These are phyloP conservation scores for Holcopasites calliopsidis DNA, from an alignment of 1,140 invertebrate species.

Conservation along the genomic window DNA sequence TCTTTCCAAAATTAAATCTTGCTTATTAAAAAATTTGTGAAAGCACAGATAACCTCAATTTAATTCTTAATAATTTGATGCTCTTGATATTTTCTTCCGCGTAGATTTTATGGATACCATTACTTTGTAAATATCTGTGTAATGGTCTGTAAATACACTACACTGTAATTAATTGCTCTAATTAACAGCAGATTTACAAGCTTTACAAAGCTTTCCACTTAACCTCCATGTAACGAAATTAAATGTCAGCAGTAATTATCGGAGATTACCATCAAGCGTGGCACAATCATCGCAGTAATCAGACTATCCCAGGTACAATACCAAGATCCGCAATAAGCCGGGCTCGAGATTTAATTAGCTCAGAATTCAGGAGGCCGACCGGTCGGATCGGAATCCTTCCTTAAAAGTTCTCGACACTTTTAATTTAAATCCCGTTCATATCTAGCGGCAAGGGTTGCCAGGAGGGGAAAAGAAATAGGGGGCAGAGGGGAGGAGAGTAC, in stretches of 20 bases:
- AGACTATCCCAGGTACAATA: conserved; percentile 26
- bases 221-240: not conserved
- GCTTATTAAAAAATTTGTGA: no score
- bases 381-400: conserved; percentile 57
- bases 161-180: no score
- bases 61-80: no score
- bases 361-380: conserved; percentile 54
- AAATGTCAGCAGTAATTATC: conserved; percentile 3
- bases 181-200: no score
- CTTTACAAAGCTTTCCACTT: no score
- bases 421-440: conserved; percentile 76
- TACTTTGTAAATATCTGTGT: no score
- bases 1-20: no score
- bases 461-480: not conserved
- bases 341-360: conserved; percentile 71
- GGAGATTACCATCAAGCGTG: not conserved
- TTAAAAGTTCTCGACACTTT: conserved; percentile 74
- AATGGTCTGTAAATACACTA: no score
- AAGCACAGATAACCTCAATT: no score
- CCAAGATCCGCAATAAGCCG: conserved; percentile 28
- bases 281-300: conserved; percentile 15
- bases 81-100: no score
- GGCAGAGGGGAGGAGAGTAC: conserved; percentile 21
- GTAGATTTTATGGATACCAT: no score
- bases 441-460: conserved; percentile 48